Evolutionary conservation across 2,888 invertebrate genomes (phyloP).

Genomic region (Pachycephus smyrnensis): DNA sequence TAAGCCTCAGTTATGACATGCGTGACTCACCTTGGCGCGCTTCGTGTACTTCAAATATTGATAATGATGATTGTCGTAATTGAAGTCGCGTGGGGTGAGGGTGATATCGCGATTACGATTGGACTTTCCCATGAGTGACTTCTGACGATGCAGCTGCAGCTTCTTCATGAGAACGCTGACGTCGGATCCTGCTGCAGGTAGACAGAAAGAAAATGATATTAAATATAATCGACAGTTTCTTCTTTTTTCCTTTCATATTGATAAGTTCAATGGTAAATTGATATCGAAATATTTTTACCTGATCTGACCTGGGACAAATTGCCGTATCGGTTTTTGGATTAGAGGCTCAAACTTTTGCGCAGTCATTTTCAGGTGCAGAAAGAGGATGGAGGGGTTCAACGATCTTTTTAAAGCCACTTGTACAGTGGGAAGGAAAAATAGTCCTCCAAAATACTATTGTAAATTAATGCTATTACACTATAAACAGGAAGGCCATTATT

Average conservation of each 20-base stretch:
- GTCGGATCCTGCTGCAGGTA: constrained; percentile 38
- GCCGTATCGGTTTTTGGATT: background rate
- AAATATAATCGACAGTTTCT: background rate
- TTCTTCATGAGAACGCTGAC: constrained; percentile 53
- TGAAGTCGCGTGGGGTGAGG: constrained; percentile 80
- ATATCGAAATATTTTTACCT: background rate
- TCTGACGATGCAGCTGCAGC: constrained; percentile 52
- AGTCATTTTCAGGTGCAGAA: background rate
- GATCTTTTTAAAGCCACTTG: background rate
- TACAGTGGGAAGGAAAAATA: too few species aligned
- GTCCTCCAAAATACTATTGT: too few species aligned
- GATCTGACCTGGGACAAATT: background rate
- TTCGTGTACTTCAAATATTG: constrained; percentile 83
- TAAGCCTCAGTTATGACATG: background rate
- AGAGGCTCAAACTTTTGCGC: background rate
- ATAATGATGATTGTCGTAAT: constrained; percentile 83
- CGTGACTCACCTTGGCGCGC: constrained; percentile 72
- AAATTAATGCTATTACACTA: too few species aligned
- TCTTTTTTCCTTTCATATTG: background rate
- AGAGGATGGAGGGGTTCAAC: background rate
- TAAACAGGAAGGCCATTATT: too few species aligned
- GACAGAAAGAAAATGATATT: background rate
- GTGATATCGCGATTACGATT: constrained; percentile 67
- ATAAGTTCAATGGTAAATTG: background rate
- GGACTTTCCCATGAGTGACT: constrained; percentile 51